phyloP scores from a whole-genome alignment of 2,888 invertebrate genomes.

The Pseudococcus viburni region DNA sequence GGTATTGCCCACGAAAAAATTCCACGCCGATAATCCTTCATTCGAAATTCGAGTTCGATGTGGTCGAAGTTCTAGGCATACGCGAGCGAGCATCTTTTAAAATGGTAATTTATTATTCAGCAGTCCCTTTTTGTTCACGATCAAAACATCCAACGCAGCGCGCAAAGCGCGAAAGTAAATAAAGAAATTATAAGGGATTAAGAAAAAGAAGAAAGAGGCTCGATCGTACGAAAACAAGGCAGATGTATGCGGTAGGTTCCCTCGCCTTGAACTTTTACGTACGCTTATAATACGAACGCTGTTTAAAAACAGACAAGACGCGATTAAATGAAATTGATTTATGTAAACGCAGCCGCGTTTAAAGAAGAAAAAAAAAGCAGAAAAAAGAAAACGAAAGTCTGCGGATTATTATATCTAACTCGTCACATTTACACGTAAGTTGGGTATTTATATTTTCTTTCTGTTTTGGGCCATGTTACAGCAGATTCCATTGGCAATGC shows the following conservation, averaged over 20 bases:
- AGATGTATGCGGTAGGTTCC: slow-evolving; percentile 7
- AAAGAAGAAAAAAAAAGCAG: not conserved
- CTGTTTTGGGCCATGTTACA: slow-evolving; percentile 68
- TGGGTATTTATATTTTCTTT: not conserved
- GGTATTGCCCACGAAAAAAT: slow-evolving; percentile 69
- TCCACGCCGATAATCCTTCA: not conserved
- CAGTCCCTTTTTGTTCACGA: not conserved
- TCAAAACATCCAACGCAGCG: not conserved
- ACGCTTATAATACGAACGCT: not conserved
- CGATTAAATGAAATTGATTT: slow-evolving; percentile 11
- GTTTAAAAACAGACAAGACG: not conserved
- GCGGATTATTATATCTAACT: too few relatives aligned
- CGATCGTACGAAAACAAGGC: slow-evolving; percentile 5
- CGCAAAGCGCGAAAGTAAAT: not conserved
- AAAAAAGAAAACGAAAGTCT: too few relatives aligned
- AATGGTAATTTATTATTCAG: not conserved
- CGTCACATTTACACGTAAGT: not conserved
- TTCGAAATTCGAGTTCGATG: too few relatives aligned
- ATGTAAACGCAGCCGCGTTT: not conserved
- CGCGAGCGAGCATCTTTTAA: not conserved
- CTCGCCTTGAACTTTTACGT: slow-evolving; percentile 11
- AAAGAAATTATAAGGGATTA: slow-evolving; percentile 11
- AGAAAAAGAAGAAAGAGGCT: slow-evolving; percentile 12
- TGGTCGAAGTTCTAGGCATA: too few relatives aligned
- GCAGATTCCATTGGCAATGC: slow-evolving; percentile 73